Evolutionary conservation across 2,888 invertebrate genomes (phyloP).

Genomic region (Crepidodera aurea): DNA sequence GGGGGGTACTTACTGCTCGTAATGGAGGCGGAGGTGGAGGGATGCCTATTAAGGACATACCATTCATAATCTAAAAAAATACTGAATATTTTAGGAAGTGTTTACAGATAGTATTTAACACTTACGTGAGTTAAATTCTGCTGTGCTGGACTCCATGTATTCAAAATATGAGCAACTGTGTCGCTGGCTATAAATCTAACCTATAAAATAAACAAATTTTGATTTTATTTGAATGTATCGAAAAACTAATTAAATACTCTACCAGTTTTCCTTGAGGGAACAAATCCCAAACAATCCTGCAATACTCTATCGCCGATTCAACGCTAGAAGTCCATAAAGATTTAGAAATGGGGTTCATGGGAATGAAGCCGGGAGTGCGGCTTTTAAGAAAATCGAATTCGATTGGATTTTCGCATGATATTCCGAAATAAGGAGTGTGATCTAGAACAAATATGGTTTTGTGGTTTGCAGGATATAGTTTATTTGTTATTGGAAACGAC

Average conservation of each 20-base stretch:
- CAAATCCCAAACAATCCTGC: constrained; percentile 96
- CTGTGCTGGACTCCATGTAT: constrained; percentile 83
- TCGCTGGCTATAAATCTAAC: constrained; percentile 89
- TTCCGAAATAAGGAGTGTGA: constrained; percentile 90
- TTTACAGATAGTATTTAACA: background rate
- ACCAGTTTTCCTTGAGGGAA: constrained; percentile 90
- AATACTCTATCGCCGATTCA: constrained; percentile 95
- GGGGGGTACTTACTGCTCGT: constrained; percentile 65
- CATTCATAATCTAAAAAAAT: constrained; percentile 75
- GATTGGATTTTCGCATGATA: constrained; percentile 81
- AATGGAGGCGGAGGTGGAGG: constrained; percentile 66
- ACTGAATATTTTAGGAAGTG: background rate
- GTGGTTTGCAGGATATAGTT: constrained; percentile 68
- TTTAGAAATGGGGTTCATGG: constrained; percentile 86
- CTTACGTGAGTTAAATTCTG: constrained; percentile 88
- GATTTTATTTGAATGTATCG: constrained; percentile 3
- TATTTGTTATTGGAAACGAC: constrained; percentile 37
- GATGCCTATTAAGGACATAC: constrained; percentile 82
- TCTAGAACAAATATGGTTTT: constrained; percentile 97
- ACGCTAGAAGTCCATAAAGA: constrained; percentile 96
- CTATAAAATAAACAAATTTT: constrained; percentile 57
- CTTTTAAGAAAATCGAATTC: constrained; percentile 83
- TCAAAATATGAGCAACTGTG: constrained; percentile 82
- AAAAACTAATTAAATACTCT: constrained; percentile 44
- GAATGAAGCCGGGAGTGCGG: constrained; percentile 75